Base-by-base conservation (phyloP, 2,888 invertebrate species). In the Cremastinae sp. region DNA sequence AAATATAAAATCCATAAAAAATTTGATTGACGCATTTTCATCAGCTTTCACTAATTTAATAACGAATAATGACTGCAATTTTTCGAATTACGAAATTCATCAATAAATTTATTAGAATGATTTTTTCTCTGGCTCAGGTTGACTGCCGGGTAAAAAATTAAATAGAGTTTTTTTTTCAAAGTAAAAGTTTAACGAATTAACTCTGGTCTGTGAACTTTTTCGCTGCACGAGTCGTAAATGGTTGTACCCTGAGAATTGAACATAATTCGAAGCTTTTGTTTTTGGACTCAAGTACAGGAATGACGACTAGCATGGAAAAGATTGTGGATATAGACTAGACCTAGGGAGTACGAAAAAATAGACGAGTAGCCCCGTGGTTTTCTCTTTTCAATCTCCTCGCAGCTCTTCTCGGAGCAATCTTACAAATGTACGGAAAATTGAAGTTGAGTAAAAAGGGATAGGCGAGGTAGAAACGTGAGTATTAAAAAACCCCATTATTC, bases 401-500 rank as follows among this genome's bases (percentile, higher is more conserved):
- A 10, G 39, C 10, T 18, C 28, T 14, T 18, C 20, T n/a, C 9
- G 10, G 22, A n/a, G 22, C 45, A 43, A 53, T 61, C 16, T 69
- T 45, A 16, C 9, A 53, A 61, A 43, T 43, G 35, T 18, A 61
- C 53, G 18, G 41, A 28, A 61, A 59, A 61, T 2, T 1, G n/a
- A 37, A 16, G 35, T 12, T 16, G 14, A 62, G 18, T 16, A 35
- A 10, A 5, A 41, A 39, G 5, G 43, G 39, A 41, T n/a, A 1
- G 10, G 51, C 16, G 53, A 62, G 18, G 39, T 39, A 59, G 37
- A 72, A 56, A 58, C 41, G 20, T 58, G 72, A n/a, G n/a, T n/a
- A n/a, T 41, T 65, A 45, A 72, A 58, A 65, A 72, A 65, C 58
- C 66, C 61, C 74, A 66, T 77, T 74, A 71, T 70, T 77, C 70